Conservation (phyloP, 2,797 vertebrate genomes). For the Pseudotriccus pelzelni region DNA sequence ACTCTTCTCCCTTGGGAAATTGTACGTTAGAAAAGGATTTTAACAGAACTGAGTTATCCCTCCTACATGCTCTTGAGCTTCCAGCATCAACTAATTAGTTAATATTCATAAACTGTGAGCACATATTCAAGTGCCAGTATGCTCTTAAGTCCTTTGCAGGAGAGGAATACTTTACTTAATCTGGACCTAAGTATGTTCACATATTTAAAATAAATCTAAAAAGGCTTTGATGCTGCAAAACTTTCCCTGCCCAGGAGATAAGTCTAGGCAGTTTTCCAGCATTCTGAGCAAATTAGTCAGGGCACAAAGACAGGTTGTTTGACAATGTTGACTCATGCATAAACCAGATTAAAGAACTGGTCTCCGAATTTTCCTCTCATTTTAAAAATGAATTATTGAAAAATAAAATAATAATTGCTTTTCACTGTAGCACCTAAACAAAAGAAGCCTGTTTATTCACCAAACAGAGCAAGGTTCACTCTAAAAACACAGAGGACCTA, state of each 20-base stretch:
- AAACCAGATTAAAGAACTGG: conserved; percentile 35
- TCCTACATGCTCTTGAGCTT: neutral
- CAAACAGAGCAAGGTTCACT: neutral
- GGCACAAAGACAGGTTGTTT: conserved; percentile 53
- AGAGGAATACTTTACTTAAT: conserved; percentile 14
- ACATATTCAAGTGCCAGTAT: neutral
- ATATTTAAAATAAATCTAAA: conserved; percentile 33
- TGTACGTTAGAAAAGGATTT: neutral
- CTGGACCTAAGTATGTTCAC: conserved; percentile 9
- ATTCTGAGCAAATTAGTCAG: conserved; percentile 62
- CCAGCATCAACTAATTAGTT: neutral
- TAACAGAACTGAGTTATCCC: neutral
- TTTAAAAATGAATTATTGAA: conserved; percentile 39
- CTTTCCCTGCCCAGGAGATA: conserved; percentile 45
- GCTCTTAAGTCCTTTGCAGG: neutral
- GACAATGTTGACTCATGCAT: conserved; percentile 55
- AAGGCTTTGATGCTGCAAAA: conserved; percentile 47
- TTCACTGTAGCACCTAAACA: neutral
- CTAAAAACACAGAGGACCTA: neutral
- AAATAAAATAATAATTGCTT: conserved; percentile 42
- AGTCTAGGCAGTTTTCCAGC: conserved; percentile 44
- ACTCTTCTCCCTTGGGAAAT: neutral
- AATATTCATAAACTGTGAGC: neutral
- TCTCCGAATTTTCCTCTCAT: neutral
- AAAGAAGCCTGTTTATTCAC: conserved; percentile 20